Percentiles rank a stretch among this genome's conserved stretches.
Evolutionary conservation across 1,140 invertebrate species (phyloP).

Genomic region (Caenorhabditis tropicalis): DNA sequence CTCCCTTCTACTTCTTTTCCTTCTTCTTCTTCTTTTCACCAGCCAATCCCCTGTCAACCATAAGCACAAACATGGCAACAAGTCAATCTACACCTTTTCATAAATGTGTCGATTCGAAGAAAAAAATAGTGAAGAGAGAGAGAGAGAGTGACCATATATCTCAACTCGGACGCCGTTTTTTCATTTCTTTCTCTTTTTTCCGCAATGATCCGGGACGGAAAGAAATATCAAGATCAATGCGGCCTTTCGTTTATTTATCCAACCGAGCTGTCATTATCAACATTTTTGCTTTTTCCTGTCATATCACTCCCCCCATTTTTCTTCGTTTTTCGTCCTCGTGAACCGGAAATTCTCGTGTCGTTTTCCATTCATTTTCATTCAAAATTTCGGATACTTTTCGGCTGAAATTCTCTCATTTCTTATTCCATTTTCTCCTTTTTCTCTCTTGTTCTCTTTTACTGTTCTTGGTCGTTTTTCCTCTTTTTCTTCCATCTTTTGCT

Average conservation of each 20-base stretch:
- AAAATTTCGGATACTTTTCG: background rate
- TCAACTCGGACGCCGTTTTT: background rate
- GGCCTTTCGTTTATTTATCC: slow-evolving; percentile 32
- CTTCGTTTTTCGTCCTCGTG: background rate
- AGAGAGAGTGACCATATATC: background rate
- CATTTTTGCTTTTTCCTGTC: slow-evolving; percentile 21
- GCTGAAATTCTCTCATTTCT: background rate
- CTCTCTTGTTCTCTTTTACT: background rate
- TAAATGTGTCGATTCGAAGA: background rate
- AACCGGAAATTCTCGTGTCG: background rate
- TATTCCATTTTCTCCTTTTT: too few relatives aligned
- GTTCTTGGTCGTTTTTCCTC: background rate
- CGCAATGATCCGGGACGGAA: slow-evolving; percentile 15
- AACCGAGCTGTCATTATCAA: slow-evolving; percentile 31
- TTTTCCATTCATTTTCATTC: background rate
- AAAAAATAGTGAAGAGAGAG: background rate
- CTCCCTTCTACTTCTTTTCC: too few relatives aligned
- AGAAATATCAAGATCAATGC: slow-evolving; percentile 28
- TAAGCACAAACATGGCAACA: slow-evolving; percentile 18
- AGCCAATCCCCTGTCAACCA: background rate
- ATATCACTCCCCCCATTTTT: background rate
- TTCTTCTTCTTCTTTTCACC: background rate
- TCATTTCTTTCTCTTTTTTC: slow-evolving; percentile 13
- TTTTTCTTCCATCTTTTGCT: background rate
- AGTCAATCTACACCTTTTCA: background rate